Base-by-base conservation (phyloP, 2,888 invertebrate genomes). In the Tricholauxania praeusta region DNA sequence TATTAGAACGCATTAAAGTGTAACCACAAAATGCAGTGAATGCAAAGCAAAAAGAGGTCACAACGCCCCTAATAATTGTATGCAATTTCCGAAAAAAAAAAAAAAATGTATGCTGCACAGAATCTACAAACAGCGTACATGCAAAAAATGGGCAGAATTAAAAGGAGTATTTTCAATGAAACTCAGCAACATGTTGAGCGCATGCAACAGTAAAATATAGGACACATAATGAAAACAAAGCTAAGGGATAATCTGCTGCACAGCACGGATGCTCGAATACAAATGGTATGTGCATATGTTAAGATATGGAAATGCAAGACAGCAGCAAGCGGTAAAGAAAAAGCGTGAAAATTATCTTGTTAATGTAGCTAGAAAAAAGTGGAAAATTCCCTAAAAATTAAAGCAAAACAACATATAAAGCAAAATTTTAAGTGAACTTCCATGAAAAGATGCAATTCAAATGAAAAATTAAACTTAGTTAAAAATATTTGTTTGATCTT, bases 1-100 rank as follows among this genome's bases (percentile, higher is more conserved):
- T 82, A 84, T 84, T 84, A 84, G 80, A 81, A 81, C 82, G 80
- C 80, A 82, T 84, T 83, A 81, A 80, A 82, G 77, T 80, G 80
- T 82, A 80, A 81, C 82, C 60, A 72, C 65, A 74, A 55, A 28
- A 49, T 39, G 39, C 49, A 47, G 55, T 62, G 62, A 62, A 60
- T 39, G 48, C 39, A 59, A 59, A n/a, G 51, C 28, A 28, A 62
- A 48, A 19, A 39, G 39, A 10, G 39, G 53, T 39, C 17, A 63
- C 52, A 52, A 62, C 70, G 70, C 70, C 70, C 22, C n/a, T 55
- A 32, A 39, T 55, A 55, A 19, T 59, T 68, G 39, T 52, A 55
- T 51, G 32, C 68, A 28, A 17, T 60, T 39, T 57, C 19, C 10
- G 1, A 10, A 32, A 59, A 3, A 17, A 1, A 14, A 48, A 57